Conservation (phyloP, 1,140 invertebrate genomes). For the Anoplolepis gracilipes region DNA sequence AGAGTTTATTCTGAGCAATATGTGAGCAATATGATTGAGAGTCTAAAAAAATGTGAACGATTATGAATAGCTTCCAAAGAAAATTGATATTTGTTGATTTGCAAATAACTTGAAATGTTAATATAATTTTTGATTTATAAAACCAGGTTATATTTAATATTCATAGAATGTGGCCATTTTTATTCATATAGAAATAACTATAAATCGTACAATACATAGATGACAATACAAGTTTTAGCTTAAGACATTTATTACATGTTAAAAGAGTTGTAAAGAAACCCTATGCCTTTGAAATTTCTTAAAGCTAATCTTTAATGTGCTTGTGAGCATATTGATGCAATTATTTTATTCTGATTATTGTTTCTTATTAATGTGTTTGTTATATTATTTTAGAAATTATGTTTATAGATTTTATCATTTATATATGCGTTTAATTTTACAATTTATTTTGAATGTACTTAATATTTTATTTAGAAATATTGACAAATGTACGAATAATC, state of each 20-base stretch:
- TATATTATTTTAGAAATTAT: conserved; percentile 34
- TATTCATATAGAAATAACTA: neutral
- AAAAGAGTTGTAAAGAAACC: neutral
- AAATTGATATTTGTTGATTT: conserved; percentile 10
- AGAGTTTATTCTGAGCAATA: neutral
- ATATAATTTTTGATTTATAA: neutral
- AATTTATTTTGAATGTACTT: conserved; percentile 44
- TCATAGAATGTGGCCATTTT: conserved; percentile 26
- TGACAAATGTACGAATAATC: conserved; percentile 9
- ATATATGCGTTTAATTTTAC: conserved; percentile 19
- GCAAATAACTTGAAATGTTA: neutral
- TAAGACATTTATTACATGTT: neutral
- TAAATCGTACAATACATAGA: conserved; percentile 4
- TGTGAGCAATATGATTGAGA: neutral
- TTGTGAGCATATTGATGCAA: neutral
- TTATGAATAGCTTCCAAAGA: conserved; percentile 15
- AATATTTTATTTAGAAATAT: conserved; percentile 24
- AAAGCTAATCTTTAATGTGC: conserved; percentile 21
- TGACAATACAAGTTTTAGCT: neutral
- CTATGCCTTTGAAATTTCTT: neutral
- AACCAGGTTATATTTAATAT: conserved; percentile 4
- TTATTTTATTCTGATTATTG: neutral
- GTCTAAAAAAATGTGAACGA: neutral
- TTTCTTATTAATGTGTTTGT: conserved; percentile 28
- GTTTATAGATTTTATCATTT: conserved; percentile 46